A percentile compares a stretch with the other conserved stretches of the same genome.
Conservation (phyloP, 2,113 vertebrate species). For the Sinocyclocheilus maitianheensis region DNA sequence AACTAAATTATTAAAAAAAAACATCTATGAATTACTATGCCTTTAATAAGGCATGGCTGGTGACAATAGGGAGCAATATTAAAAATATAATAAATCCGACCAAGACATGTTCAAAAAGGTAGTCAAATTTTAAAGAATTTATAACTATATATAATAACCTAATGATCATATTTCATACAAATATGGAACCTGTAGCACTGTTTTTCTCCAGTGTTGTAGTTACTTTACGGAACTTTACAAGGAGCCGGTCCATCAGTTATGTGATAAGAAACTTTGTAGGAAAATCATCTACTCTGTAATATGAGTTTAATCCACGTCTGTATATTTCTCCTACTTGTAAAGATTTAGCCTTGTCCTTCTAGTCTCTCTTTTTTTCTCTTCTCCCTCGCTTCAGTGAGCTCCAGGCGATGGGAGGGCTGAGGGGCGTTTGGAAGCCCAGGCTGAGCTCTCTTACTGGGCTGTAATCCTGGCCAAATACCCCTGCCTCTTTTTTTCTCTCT, state of each 20-base stretch:
- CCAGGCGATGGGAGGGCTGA: conserved; percentile 73
- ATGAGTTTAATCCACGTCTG: conserved; percentile 6
- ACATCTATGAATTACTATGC: too few species aligned
- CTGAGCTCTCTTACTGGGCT: conserved; percentile 80
- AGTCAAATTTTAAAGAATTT: neutral
- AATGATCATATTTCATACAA: conserved; percentile 40
- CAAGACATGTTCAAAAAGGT: neutral
- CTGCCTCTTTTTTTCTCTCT: conserved; percentile 77
- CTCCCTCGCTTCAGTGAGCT: conserved; percentile 40
- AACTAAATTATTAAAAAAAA: too few species aligned
- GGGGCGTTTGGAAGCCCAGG: conserved; percentile 73
- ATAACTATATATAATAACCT: too few species aligned
- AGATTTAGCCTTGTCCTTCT: conserved; percentile 16
- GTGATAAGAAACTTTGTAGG: neutral
- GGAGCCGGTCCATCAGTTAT: neutral
- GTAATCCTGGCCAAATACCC: conserved; percentile 82
- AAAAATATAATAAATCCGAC: neutral
- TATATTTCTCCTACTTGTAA: neutral
- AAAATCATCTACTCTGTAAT: neutral
- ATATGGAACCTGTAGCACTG: neutral
- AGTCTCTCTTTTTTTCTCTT: conserved; percentile 23
- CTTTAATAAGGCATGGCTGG: too few species aligned
- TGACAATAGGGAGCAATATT: neutral
- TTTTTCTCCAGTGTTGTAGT: neutral
- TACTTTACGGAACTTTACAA: neutral